These are phyloP conservation scores for Aulostomus chinensis DNA, from an alignment of 2,797 vertebrate species.

Conservation along the genomic window DNA sequence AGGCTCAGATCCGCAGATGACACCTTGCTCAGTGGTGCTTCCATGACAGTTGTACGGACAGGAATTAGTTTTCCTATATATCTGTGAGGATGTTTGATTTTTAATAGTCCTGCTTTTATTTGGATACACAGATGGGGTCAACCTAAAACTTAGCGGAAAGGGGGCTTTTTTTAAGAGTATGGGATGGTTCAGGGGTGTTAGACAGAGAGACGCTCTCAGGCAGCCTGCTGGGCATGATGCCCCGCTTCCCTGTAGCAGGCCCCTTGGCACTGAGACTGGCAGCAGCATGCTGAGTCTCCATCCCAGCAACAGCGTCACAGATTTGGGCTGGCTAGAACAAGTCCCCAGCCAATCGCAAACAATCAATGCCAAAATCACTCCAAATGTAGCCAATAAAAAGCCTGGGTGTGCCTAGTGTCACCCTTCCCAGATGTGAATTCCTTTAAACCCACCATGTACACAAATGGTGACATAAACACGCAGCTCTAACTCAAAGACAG, in stretches of 20 bases:
- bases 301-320: conserved; percentile 76
- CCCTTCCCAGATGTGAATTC: conserved; percentile 68
- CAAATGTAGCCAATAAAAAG: conserved; percentile 56
- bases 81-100: too few species aligned
- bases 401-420: conserved; percentile 28
- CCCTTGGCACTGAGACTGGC: conserved; percentile 55
- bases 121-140: conserved; percentile 19
- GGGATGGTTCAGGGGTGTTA: conserved; percentile 10
- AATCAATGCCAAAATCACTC: conserved; percentile 43
- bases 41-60: too few species aligned
- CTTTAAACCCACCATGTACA: conserved; percentile 63
- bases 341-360: conserved; percentile 56
- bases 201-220: conserved; percentile 46
- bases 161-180: conserved; percentile 5
- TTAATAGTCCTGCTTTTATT: too few species aligned
- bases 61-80: too few species aligned
- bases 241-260: conserved; percentile 40
- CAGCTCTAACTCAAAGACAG: conserved; percentile 20
- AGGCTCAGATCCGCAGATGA: too few species aligned
- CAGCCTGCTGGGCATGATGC: conserved; percentile 49
- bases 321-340: conserved; percentile 50
- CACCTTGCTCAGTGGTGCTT: too few species aligned
- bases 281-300: conserved; percentile 57
- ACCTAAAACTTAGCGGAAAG: too few species aligned
- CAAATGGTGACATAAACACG: conserved; percentile 42